A percentile compares a stretch with the other conserved stretches of the same genome.
Evolutionary conservation across 2,888 invertebrate species (phyloP).

Genomic region (Pterostichus madidus): DNA sequence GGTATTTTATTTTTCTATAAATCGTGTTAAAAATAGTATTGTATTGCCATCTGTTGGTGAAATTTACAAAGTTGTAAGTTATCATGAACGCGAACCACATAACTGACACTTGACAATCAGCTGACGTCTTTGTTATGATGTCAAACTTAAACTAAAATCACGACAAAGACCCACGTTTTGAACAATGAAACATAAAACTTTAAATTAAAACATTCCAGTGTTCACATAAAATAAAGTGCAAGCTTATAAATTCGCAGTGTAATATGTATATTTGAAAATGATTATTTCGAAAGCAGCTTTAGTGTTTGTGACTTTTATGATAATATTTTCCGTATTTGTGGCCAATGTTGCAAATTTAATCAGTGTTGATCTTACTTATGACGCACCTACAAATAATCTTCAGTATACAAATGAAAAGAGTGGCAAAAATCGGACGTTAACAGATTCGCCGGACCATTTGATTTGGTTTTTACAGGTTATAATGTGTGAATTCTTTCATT

Average conservation of each 20-base stretch:
- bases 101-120: slow-evolving; percentile 63
- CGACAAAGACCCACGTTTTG: slow-evolving; percentile 57
- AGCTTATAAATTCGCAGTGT: slow-evolving; percentile 33
- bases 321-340: slow-evolving; percentile 84
- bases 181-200: slow-evolving; percentile 61
- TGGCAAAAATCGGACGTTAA: slow-evolving; percentile 73
- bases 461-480: slow-evolving; percentile 89
- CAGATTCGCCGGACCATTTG: slow-evolving; percentile 80
- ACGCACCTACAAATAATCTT: slow-evolving; percentile 66
- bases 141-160: slow-evolving; percentile 41
- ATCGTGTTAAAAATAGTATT: not conserved
- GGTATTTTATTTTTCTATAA: too few relatives aligned
- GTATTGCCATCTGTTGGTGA: not conserved
- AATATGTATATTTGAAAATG: slow-evolving; percentile 76
- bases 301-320: slow-evolving; percentile 81
- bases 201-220: slow-evolving; percentile 53
- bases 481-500: slow-evolving; percentile 44
- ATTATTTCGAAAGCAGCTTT: slow-evolving; percentile 83
- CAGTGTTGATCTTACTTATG: slow-evolving; percentile 79
- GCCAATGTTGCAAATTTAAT: slow-evolving; percentile 85
- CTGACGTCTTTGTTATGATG: slow-evolving; percentile 66
- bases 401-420: slow-evolving; percentile 59
- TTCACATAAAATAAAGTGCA: slow-evolving; percentile 41
- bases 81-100: slow-evolving; percentile 48
- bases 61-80: not conserved